phyloP scores from a whole-genome alignment of 1,140 invertebrate genomes.

The Macrobrachium nipponense region DNA sequence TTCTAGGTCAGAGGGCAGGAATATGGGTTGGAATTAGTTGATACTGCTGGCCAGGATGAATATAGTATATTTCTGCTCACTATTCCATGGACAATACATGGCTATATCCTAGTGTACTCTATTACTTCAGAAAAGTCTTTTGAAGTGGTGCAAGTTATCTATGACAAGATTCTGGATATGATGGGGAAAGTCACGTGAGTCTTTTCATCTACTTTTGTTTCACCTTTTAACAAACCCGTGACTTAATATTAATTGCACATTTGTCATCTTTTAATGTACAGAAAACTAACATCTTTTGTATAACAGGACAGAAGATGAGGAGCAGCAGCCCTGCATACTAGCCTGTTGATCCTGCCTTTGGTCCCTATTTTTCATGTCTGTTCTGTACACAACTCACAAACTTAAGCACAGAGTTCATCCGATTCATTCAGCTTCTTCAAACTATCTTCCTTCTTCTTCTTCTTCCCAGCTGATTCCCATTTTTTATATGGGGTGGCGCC shows the following conservation, averaged over 20 bases:
- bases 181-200: conserved; percentile 96
- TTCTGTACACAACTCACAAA: no score
- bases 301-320: no score
- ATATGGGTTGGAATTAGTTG: conserved; percentile 93
- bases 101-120: conserved; percentile 97
- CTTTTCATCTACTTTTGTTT: not conserved
- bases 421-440: not conserved
- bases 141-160: conserved; percentile 96
- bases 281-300: no score
- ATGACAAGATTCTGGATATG: conserved; percentile 95
- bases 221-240: not conserved
- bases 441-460: no score
- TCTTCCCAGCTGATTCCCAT: no score
- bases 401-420: no score
- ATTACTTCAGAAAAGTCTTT: conserved; percentile 96
- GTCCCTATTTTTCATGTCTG: no score
- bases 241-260: not conserved
- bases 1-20: conserved; percentile 82
- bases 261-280: not conserved
- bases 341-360: no score
- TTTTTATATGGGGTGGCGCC: no score
- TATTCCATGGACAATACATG: conserved; percentile 99
- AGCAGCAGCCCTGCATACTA: no score
- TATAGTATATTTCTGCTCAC: conserved; percentile 96
- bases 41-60: conserved; percentile 98